phyloP scores from a whole-genome alignment of 2,797 vertebrate species.

The Carapus acus region DNA sequence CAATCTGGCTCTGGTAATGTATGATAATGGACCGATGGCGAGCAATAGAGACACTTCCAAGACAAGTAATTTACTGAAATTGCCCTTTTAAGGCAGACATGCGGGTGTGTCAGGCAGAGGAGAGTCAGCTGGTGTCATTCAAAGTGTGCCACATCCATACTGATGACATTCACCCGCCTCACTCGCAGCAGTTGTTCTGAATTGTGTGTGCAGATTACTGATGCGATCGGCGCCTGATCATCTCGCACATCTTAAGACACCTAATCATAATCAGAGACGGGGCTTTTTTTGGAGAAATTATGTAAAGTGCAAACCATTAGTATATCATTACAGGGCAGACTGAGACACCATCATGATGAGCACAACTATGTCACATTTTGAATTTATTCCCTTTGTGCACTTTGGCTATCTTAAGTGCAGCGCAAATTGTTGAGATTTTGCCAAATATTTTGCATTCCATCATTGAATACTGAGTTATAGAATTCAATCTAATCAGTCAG shows the following conservation, averaged over 20 bases:
- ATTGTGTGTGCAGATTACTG: slow-evolving; percentile 15
- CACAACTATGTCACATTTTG: neutral
- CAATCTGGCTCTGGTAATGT: slow-evolving; percentile 27
- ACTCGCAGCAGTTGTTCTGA: slow-evolving; percentile 15
- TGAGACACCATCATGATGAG: neutral
- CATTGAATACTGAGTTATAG: too few species aligned
- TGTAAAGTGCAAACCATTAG: slow-evolving; percentile 11
- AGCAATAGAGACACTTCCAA: slow-evolving; percentile 31
- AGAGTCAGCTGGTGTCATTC: slow-evolving; percentile 34
- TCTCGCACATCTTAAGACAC: slow-evolving; percentile 20
- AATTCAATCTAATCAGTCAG: too few species aligned
- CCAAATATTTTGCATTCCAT: too few species aligned
- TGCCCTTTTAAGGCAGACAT: slow-evolving; percentile 22
- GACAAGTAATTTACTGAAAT: slow-evolving; percentile 50
- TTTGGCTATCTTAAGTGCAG: too few species aligned
- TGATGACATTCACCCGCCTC: slow-evolving; percentile 32
- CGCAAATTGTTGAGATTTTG: too few species aligned
- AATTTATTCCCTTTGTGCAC: too few species aligned
- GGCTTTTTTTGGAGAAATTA: slow-evolving; percentile 5
- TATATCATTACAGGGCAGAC: neutral
- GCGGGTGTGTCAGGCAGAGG: slow-evolving; percentile 14
- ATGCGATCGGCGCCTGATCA: slow-evolving; percentile 16
- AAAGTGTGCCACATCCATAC: slow-evolving; percentile 34
- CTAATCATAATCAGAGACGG: slow-evolving; percentile 11
- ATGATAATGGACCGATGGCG: slow-evolving; percentile 20